Evolutionary conservation across 2,888 invertebrate species (phyloP).

Genomic region (Drosophila melanosoma): DNA sequence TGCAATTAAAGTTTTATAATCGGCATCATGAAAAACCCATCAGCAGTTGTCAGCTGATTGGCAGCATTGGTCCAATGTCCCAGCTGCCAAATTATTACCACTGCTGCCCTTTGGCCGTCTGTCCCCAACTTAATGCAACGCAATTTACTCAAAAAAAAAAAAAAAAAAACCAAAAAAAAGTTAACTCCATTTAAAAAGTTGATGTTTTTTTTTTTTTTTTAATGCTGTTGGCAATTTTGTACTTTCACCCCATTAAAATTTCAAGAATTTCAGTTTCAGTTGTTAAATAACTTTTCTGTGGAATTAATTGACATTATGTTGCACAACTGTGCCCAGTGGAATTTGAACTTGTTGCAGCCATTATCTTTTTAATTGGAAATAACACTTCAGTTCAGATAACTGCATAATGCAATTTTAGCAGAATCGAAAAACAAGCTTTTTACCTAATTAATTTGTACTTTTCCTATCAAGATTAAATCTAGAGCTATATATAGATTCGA

Average conservation of each 20-base stretch:
- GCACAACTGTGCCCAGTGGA: constrained; percentile 5
- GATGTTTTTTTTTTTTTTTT: background rate
- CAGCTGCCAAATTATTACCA: constrained; percentile 4
- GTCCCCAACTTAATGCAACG: constrained; percentile 32
- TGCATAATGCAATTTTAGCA: background rate
- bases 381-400: constrained; percentile 4
- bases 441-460: background rate
- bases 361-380: constrained; percentile 46
- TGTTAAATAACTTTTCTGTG: background rate
- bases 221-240: constrained; percentile 8
- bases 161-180: background rate
- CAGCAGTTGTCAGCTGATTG: constrained; percentile 20
- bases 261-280: constrained; percentile 15
- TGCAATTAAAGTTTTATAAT: constrained; percentile 38
- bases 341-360: constrained; percentile 25
- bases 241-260: constrained; percentile 36
- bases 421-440: background rate
- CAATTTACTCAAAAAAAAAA: constrained; percentile 14
- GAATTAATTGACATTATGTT: constrained; percentile 22
- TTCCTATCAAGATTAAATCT: background rate
- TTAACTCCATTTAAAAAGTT: constrained; percentile 19
- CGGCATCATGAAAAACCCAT: constrained; percentile 22
- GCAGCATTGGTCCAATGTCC: background rate
- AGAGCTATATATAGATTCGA: background rate
- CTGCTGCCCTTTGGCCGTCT: background rate